Conservation (phyloP, 2,888 invertebrate species). For the Clanis bilineata region DNA sequence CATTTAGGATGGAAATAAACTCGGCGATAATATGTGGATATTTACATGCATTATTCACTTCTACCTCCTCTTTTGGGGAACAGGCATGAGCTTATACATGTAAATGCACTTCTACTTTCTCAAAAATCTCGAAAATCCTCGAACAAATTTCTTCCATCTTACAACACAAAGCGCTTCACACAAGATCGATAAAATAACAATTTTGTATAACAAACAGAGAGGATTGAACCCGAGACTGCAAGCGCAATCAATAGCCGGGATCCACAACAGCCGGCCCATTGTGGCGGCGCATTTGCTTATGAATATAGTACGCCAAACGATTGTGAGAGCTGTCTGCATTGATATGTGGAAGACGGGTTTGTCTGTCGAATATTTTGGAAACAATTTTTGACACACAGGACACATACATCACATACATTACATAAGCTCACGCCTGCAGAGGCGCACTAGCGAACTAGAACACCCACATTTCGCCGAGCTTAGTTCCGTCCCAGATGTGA, state of each 20-base stretch:
- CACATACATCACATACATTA: no score
- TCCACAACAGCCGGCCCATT: slow-evolving; percentile 26
- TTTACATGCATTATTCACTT: no score
- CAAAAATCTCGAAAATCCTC: not conserved
- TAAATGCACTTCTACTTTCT: no score
- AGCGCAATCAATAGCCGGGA: slow-evolving; percentile 29
- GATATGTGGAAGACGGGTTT: not conserved
- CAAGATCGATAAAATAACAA: slow-evolving; percentile 1
- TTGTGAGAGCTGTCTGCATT: not conserved
- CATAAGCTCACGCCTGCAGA: no score
- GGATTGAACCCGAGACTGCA: slow-evolving; percentile 16
- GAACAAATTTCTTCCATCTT: not conserved
- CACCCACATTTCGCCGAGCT: no score
- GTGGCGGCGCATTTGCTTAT: slow-evolving; percentile 38
- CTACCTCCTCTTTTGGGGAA: no score
- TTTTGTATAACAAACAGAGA: slow-evolving; percentile 10
- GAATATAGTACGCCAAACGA: slow-evolving; percentile 29
- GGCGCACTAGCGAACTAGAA: no score
- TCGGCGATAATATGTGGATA: no score
- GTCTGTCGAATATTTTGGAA: not conserved
- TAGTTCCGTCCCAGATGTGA: no score
- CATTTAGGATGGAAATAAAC: no score
- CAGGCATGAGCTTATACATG: no score
- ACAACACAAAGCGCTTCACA: not conserved
- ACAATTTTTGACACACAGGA: no score